These are phyloP conservation scores for Slavum lentiscoides DNA, from an alignment of 2,888 invertebrate species.

Conservation along the genomic window DNA sequence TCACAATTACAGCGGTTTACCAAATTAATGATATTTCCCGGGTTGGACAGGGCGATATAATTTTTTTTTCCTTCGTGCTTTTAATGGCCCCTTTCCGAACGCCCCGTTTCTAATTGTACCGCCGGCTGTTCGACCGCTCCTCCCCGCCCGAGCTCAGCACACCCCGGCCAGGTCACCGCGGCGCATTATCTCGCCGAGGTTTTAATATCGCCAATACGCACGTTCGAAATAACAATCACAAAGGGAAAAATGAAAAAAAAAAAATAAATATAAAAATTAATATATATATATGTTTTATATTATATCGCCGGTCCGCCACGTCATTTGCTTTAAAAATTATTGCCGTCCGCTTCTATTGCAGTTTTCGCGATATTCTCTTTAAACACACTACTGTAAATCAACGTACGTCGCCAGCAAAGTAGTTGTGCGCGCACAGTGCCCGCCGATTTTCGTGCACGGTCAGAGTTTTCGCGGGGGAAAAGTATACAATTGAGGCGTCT, in stretches of 20 bases:
- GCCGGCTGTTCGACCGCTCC: slow-evolving; percentile 22
- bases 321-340: slow-evolving; percentile 42
- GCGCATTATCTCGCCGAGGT: not conserved
- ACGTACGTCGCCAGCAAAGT: not conserved
- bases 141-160: not conserved
- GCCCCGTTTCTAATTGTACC: slow-evolving; percentile 47
- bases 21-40: slow-evolving; percentile 48
- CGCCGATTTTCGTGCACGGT: too few relatives aligned
- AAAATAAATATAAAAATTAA: not conserved
- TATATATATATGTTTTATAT: not conserved
- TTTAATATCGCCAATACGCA: slow-evolving; percentile 48
- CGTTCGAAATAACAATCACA: slow-evolving; percentile 47
- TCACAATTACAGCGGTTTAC: slow-evolving; percentile 50
- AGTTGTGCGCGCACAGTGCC: too few relatives aligned
- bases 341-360: slow-evolving; percentile 4
- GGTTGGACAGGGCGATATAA: slow-evolving; percentile 1
- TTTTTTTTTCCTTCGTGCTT: slow-evolving; percentile 46
- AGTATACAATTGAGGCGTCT: too few relatives aligned
- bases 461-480: too few relatives aligned
- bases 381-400: slow-evolving; percentile 14
- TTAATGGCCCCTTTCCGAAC: slow-evolving; percentile 47
- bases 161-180: not conserved
- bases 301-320: slow-evolving; percentile 2
- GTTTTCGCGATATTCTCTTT: slow-evolving; percentile 6
- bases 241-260: slow-evolving; percentile 19